Evolutionary conservation across 2,888 invertebrate genomes (phyloP), one percentile per base, ranked within the genome.

Genomic region (Pilophorus perplexus): DNA sequence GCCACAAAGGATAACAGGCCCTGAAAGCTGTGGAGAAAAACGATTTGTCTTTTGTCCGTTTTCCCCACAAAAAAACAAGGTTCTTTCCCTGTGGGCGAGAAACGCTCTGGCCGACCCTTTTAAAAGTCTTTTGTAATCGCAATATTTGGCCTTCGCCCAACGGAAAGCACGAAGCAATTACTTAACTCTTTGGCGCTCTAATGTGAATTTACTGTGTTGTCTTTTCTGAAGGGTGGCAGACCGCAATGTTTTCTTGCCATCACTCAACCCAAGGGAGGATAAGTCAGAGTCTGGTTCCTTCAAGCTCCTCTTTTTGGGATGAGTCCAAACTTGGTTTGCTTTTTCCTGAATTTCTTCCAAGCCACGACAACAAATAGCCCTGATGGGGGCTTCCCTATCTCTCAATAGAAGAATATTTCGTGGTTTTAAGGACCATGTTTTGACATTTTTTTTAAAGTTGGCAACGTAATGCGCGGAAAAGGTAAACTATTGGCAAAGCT

Each of bases 161-260:
- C 25, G 59, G 42, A 40, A 59, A 44, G 28, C 28, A 18, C 48
- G 62, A 28, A 62, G 62, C 62, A 62, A 62, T 62, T 62, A 62
- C 62, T 62, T 62, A 62, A 62, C 62, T 62, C 62, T 59, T 59
- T 59, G 42, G 59, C 59, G 62, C 48, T 37, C 28, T 62, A 62
- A 62, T 62, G 62, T 62, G 62, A 48, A 62, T 62, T 62, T 62
- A 62, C 62, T 62, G 62, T 48, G 62, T 46, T 48, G 62, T 62
- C 48, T 16, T 28, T 42, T 42, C 25, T 23, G 48, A 44, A 28
- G 46, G 62, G 62, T 40, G 62, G 62, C 22, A 14, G 46, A 62
- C 62, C 62, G 62, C 62, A 48, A 62, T 62, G 62, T 48, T 62
- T 62, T 28, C 62, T 62, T 48, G 46, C 62, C 44, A 62, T 59